Evolutionary conservation across 2,113 vertebrate species (phyloP).

Genomic region (Balaenoptera acutorostrata): DNA sequence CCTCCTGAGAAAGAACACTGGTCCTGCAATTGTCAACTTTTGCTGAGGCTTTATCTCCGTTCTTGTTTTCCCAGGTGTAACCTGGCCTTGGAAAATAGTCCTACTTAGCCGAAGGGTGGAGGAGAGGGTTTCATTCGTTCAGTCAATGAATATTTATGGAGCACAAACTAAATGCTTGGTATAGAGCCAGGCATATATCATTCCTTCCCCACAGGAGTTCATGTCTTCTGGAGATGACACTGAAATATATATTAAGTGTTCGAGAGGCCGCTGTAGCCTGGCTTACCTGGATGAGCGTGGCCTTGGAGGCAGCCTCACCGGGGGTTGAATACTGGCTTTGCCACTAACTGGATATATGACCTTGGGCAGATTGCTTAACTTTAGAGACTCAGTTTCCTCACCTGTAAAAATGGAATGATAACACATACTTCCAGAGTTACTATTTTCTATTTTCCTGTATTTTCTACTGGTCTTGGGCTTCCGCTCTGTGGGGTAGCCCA

Average conservation of each 20-base stretch:
- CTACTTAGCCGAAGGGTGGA: not conserved
- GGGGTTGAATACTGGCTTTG: not conserved
- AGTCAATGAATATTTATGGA: slow-evolving; percentile 3
- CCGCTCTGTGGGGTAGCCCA: not conserved
- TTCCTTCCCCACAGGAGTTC: not conserved
- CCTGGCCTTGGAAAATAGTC: slow-evolving; percentile 17
- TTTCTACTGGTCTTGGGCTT: not conserved
- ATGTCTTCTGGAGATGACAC: not conserved
- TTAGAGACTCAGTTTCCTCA: not conserved
- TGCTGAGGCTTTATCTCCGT: slow-evolving; percentile 25
- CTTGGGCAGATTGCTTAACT: not conserved
- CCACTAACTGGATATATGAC: not conserved
- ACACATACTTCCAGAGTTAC: not conserved
- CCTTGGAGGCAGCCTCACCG: not conserved
- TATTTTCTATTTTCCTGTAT: not conserved
- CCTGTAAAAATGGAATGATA: not conserved
- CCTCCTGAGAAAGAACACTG: slow-evolving; percentile 3
- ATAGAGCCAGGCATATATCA: not conserved
- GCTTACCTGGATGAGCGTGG: not conserved
- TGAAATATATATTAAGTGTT: not conserved
- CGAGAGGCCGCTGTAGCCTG: not conserved
- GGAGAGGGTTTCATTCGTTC: not conserved
- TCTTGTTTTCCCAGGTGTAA: slow-evolving; percentile 59
- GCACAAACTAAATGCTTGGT: not conserved
- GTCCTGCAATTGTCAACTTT: not conserved